Percentiles rank a stretch among this genome's conserved stretches.
phyloP scores from a whole-genome alignment of 2,797 vertebrate genomes.

The Falco naumanni region DNA sequence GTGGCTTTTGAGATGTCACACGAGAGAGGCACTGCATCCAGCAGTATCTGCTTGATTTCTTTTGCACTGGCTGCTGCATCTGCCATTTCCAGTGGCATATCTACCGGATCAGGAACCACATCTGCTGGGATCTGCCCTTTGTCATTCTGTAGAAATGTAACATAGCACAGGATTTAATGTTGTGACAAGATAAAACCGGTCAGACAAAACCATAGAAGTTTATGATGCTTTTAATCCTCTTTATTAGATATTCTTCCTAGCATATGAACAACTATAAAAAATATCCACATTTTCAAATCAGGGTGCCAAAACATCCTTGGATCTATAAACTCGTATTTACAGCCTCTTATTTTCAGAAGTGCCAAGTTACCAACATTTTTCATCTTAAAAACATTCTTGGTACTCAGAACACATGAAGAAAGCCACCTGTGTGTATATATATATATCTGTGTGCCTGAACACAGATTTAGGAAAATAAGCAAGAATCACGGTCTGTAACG shows the following conservation, averaged over 20 bases:
- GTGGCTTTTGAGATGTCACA: slow-evolving; percentile 77
- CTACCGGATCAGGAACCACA: slow-evolving; percentile 92
- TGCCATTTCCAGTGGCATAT: slow-evolving; percentile 95
- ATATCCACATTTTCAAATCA: background rate
- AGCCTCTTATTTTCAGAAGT: background rate
- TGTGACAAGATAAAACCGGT: background rate
- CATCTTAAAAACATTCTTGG: background rate
- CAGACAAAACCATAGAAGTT: background rate
- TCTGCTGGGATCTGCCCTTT: slow-evolving; percentile 90
- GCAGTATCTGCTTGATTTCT: slow-evolving; percentile 87
- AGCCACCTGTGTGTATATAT: background rate
- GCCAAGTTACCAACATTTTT: background rate
- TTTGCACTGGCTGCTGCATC: slow-evolving; percentile 91
- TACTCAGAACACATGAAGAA: background rate
- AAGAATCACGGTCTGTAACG: background rate
- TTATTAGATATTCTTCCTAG: background rate
- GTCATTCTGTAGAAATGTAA: slow-evolving; percentile 84
- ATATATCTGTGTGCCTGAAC: background rate
- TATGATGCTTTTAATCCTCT: background rate
- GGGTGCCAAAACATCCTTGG: background rate
- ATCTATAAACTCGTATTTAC: background rate
- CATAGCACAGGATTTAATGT: background rate
- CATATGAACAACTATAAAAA: background rate
- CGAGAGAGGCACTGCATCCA: slow-evolving; percentile 83
- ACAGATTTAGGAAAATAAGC: background rate